Evolutionary conservation across 2,888 invertebrate species (phyloP).

Genomic region (Dione vanillae): DNA sequence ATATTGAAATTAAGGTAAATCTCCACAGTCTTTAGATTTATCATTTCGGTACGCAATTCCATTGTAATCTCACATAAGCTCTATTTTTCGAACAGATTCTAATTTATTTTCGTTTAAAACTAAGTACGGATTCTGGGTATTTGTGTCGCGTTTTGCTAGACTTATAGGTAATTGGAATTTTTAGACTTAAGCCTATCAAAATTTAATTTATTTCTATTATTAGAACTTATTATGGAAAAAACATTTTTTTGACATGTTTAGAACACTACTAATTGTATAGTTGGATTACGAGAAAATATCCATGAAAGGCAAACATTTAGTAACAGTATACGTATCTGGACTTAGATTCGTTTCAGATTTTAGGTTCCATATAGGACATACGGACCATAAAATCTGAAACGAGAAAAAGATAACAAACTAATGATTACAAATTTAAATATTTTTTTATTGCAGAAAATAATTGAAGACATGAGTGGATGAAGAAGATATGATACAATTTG

Average conservation of each 20-base stretch:
- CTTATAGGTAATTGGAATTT: conserved; percentile 1
- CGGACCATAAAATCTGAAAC: too few relatives aligned
- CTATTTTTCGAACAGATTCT: conserved; percentile 37
- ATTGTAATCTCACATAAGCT: conserved; percentile 43
- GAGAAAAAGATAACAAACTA: too few relatives aligned
- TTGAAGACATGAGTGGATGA: too few relatives aligned
- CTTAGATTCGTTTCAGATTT: not conserved
- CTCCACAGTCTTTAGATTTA: conserved; percentile 43
- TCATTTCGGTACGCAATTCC: conserved; percentile 46
- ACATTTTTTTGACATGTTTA: not conserved
- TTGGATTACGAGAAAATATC: too few relatives aligned
- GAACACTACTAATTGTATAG: too few relatives aligned
- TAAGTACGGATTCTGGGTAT: conserved; percentile 25
- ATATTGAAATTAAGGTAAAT: conserved; percentile 42
- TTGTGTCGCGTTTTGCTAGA: not conserved
- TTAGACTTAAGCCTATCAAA: not conserved
- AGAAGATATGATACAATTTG: too few relatives aligned
- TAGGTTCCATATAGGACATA: too few relatives aligned
- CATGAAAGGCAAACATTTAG: too few relatives aligned
- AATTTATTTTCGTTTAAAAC: conserved; percentile 36
- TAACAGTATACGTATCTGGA: too few relatives aligned
- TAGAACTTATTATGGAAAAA: not conserved
- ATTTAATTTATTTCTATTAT: conserved; percentile 10
- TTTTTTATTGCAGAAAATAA: too few relatives aligned
- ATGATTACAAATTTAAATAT: too few relatives aligned